Evolutionary conservation across 2,888 invertebrate species (phyloP).

Genomic region (Heliconius sara): DNA sequence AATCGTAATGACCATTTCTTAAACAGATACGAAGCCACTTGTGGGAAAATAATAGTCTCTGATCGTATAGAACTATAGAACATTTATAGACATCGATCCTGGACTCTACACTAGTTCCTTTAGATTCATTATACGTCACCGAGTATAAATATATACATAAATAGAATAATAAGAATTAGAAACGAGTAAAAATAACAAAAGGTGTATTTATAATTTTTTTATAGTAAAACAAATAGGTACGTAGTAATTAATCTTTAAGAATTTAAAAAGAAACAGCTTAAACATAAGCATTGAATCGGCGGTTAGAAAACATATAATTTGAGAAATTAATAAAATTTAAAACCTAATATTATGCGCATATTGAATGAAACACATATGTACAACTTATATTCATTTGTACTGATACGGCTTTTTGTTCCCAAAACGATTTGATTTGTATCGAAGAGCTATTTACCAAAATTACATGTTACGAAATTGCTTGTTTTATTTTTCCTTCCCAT

Average conservation of each 20-base stretch:
- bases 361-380: conserved; percentile 33
- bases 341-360: conserved; percentile 43
- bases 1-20: conserved; percentile 38
- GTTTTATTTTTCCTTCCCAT: conserved; percentile 77
- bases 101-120: neutral
- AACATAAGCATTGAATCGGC: neutral
- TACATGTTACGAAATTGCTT: conserved; percentile 76
- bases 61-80: neutral
- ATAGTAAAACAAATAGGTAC: neutral
- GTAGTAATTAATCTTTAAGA: neutral
- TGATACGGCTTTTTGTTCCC: conserved; percentile 63
- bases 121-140: neutral
- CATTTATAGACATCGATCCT: neutral
- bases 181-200: neutral
- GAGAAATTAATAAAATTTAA: conserved; percentile 35
- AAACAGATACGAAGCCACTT: conserved; percentile 8
- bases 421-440: conserved; percentile 79
- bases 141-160: neutral
- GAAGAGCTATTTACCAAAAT: conserved; percentile 81
- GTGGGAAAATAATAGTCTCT: neutral
- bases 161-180: neutral
- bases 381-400: conserved; percentile 43
- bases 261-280: neutral
- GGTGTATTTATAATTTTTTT: neutral
- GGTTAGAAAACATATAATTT: conserved; percentile 21